Evolutionary conservation across 1,140 invertebrate species (phyloP).

Genomic region (Sitobion miscanthi): DNA sequence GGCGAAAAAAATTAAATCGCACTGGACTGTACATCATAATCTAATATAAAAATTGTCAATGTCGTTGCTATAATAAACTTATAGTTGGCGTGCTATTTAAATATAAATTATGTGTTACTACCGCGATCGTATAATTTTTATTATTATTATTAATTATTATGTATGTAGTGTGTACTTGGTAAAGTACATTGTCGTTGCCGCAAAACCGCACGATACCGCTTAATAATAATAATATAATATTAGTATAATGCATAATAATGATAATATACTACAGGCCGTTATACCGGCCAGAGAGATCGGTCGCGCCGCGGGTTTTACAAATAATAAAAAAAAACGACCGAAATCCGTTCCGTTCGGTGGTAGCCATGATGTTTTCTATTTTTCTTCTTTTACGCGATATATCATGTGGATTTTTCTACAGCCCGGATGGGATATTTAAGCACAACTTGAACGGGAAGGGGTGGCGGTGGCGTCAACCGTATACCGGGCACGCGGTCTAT

Average conservation of each 20-base stretch:
- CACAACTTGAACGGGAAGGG: neutral
- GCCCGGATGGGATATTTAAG: conserved; percentile 11
- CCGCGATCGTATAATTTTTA: neutral
- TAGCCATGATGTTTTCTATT: conserved; percentile 15
- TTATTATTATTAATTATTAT: neutral
- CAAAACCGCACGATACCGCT: conserved; percentile 1
- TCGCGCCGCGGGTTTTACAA: neutral
- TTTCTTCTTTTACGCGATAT: neutral
- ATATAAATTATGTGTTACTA: neutral
- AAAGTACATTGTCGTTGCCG: neutral
- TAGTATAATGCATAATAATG: neutral
- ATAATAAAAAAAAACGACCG: neutral
- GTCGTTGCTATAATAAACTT: neutral
- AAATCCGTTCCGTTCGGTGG: neutral
- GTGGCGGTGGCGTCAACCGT: neutral
- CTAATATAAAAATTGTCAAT: neutral
- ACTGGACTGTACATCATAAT: neutral
- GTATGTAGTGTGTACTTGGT: neutral
- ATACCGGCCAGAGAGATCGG: neutral
- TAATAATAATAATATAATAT: neutral
- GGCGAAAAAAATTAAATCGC: neutral
- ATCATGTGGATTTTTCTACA: neutral
- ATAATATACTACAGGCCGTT: neutral
- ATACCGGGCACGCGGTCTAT: neutral
- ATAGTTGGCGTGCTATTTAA: neutral